Evolutionary conservation across 2,888 invertebrate species (phyloP).

Genomic region (Gibbula magus): DNA sequence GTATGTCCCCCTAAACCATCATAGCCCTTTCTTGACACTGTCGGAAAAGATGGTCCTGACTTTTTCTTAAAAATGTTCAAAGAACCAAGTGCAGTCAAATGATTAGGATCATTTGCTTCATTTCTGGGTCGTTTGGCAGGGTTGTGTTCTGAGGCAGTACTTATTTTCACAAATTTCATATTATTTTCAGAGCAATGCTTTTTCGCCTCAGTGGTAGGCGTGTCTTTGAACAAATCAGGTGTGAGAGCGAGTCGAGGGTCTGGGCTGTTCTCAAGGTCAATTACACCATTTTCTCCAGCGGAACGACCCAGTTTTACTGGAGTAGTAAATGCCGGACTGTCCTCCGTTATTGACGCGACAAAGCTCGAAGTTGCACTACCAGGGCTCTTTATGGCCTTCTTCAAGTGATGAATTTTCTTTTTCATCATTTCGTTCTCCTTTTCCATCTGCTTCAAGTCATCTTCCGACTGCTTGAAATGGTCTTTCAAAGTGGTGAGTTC

Average conservation of each 20-base stretch:
- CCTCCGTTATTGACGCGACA: constrained; percentile 52
- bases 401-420: constrained; percentile 49
- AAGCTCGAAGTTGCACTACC: constrained; percentile 52
- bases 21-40: constrained; percentile 59
- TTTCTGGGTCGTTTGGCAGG: constrained; percentile 42
- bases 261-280: constrained; percentile 42
- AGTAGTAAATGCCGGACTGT: constrained; percentile 48
- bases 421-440: constrained; percentile 56
- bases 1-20: constrained; percentile 67
- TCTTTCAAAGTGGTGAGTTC: constrained; percentile 47
- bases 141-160: constrained; percentile 48
- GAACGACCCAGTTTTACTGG: constrained; percentile 45
- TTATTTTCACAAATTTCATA: constrained; percentile 57
- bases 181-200: constrained; percentile 46
- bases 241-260: constrained; percentile 28
- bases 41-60: constrained; percentile 37
- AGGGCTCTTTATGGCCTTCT: constrained; percentile 48
- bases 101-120: constrained; percentile 37
- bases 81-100: constrained; percentile 37
- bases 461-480: constrained; percentile 55
- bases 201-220: constrained; percentile 36
- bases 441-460: constrained; percentile 59
- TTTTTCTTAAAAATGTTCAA: constrained; percentile 65
- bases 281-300: constrained; percentile 24
- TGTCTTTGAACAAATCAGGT: constrained; percentile 25